Evolutionary conservation across 2,888 invertebrate genomes (phyloP), one percentile per base, ranked within the genome.

Genomic region (Oscheius sp.): DNA sequence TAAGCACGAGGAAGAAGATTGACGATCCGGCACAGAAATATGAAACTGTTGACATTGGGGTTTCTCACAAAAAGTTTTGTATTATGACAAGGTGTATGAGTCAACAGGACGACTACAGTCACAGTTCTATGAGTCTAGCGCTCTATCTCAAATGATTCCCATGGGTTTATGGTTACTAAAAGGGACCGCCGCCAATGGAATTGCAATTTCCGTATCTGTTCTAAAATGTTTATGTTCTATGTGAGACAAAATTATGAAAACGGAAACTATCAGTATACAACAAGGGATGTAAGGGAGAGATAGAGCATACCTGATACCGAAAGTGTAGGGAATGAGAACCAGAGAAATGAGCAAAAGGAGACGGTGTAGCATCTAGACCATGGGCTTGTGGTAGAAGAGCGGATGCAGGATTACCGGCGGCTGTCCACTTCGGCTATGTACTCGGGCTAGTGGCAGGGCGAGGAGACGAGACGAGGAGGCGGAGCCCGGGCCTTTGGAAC

Each of bases 391-490:
- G 37, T 13, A 9, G 32, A 73, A 47, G 13, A 73, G 35, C 4
- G 73, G 73, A 32, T 73, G 42, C 7, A 73, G 62, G 21, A 73
- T 35, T 32, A 63, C 62, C 29, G 73, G 73, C 29, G 73, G 63
- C 32, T 53, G 62, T 33, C 55, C n/a, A 53, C 63, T 55, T 37
- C 21, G 37, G 55, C 53, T 73, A 21, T 47, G 63, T n/a, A 73
- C 32, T 51, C 47, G 73, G 13, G 47, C 37, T 35, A 63, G 65
- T 32, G 73, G 73, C 73, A 63, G 55, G 21, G 63, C 73, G 55
- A 73, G 63, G 35, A 42, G 63, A n/a, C 33, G 66, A 47, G 50
- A 29, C 37, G 29, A 21, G 55, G 73, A 53, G 73, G 62, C 57
- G 73, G 73, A 55, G 60, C 53, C 72, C 13, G 59, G 10, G 72